Conservation (phyloP, 1,140 invertebrate genomes). For the Cherax destructor region DNA sequence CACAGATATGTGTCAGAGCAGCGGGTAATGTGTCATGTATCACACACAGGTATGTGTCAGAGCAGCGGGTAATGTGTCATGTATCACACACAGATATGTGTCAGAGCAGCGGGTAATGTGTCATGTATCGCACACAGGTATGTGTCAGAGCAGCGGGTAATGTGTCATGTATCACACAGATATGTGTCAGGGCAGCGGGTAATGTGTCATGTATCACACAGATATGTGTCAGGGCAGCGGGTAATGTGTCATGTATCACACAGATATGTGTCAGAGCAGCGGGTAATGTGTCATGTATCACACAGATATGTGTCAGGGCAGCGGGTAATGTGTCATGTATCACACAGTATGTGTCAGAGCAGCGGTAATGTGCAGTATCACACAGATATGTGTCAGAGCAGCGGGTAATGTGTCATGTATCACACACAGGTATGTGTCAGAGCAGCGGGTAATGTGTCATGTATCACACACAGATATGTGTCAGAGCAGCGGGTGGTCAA, state of each 20-base stretch:
- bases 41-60: constrained; percentile 30
- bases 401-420: not conserved
- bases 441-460: constrained; percentile 13
- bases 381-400: constrained; percentile 43
- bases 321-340: too few relatives aligned
- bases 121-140: constrained; percentile 1
- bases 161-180: too few relatives aligned
- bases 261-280: constrained; percentile 50
- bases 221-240: constrained; percentile 40
- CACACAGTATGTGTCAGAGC: constrained; percentile 37
- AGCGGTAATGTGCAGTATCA: not conserved
- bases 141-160: constrained; percentile 34
- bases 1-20: too few relatives aligned
- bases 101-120: constrained; percentile 17
- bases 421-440: constrained; percentile 33
- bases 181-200: constrained; percentile 44
- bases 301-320: constrained; percentile 41
- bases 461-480: constrained; percentile 21
- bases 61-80: constrained; percentile 8
- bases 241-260: not conserved
- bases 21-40: too few relatives aligned
- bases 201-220: not conserved
- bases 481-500: constrained; percentile 29
- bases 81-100: constrained; percentile 17
- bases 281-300: not conserved